A percentile compares a stretch with the other conserved stretches of the same genome.
Evolutionary conservation across 2,888 invertebrate species (phyloP).

Genomic region (Napeogenes inachia): DNA sequence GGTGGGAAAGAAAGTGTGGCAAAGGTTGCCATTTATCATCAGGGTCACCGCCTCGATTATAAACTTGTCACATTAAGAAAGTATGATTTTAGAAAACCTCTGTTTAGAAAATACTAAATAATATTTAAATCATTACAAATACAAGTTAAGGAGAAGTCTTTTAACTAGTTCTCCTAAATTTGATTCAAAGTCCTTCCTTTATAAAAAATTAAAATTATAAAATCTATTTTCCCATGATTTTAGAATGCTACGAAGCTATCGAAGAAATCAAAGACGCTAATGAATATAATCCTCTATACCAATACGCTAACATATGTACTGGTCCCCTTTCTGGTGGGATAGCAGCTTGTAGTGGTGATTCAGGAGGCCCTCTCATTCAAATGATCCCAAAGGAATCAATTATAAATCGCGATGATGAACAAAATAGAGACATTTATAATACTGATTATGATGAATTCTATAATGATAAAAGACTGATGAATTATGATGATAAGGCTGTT

Average conservation of each 20-base stretch:
- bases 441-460: conserved; percentile 29
- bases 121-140: too few species aligned
- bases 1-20: too few species aligned
- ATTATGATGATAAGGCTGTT: conserved; percentile 16
- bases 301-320: conserved; percentile 71
- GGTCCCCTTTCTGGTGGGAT: conserved; percentile 69
- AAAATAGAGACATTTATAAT: not conserved
- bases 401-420: conserved; percentile 18
- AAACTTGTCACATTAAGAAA: too few species aligned
- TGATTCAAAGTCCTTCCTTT: too few species aligned
- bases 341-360: conserved; percentile 77
- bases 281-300: conserved; percentile 61
- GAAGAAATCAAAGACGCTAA: conserved; percentile 48
- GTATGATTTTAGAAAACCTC: too few species aligned
- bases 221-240: conserved; percentile 24
- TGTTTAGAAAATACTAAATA: too few species aligned
- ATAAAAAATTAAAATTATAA: too few species aligned
- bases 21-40: too few species aligned
- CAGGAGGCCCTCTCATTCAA: conserved; percentile 73
- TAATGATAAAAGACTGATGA: conserved; percentile 20
- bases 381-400: conserved; percentile 33
- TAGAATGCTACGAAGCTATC: conserved; percentile 64
- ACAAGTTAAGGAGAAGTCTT: too few species aligned
- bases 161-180: too few species aligned
- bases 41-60: too few species aligned